A percentile compares a stretch with the other conserved stretches of the same genome.
These are phyloP conservation scores for Drosophila multiciliata DNA, from an alignment of 2,888 invertebrate genomes.

Conservation along the genomic window DNA sequence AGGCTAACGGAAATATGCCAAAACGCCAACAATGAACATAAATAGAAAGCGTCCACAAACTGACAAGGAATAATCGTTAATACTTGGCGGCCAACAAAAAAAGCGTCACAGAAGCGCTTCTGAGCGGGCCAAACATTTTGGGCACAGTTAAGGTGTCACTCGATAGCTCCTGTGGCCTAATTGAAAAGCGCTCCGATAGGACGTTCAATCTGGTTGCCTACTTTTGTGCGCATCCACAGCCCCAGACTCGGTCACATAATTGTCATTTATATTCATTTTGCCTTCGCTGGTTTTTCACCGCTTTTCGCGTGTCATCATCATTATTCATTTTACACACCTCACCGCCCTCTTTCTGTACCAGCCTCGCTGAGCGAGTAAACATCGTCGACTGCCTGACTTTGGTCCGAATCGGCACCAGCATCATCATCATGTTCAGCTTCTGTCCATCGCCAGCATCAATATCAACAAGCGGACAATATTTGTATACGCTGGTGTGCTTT, in stretches of 20 bases:
- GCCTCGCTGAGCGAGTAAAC: slow-evolving; percentile 25
- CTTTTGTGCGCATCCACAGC: slow-evolving; percentile 35
- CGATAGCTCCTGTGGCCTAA: slow-evolving; percentile 61
- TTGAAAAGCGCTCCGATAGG: slow-evolving; percentile 49
- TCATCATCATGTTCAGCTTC: slow-evolving; percentile 6
- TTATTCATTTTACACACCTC: slow-evolving; percentile 63
- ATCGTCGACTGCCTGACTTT: slow-evolving; percentile 52
- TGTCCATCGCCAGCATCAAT: slow-evolving; percentile 56
- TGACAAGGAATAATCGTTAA: slow-evolving; percentile 67
- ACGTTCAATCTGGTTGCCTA: slow-evolving; percentile 42
- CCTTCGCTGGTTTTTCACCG: slow-evolving; percentile 54
- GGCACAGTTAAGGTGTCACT: slow-evolving; percentile 72
- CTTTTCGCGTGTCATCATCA: slow-evolving; percentile 71
- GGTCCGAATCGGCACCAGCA: slow-evolving; percentile 18
- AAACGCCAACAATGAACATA: slow-evolving; percentile 55
- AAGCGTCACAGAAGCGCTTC: background rate
- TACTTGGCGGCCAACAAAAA: slow-evolving; percentile 42
- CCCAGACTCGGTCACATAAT: slow-evolving; percentile 51
- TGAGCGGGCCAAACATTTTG: slow-evolving; percentile 27
- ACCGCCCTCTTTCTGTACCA: too few relatives aligned
- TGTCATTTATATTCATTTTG: slow-evolving; percentile 81
- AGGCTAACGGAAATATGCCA: slow-evolving; percentile 71
- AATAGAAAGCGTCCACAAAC: slow-evolving; percentile 57
- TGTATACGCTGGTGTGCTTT: slow-evolving; percentile 66
- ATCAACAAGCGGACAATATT: slow-evolving; percentile 73